These are phyloP conservation scores for Pelagia noctiluca DNA, from an alignment of 30 jellyfish, hydroid and myxozoan genomes.

Conservation along the genomic window DNA sequence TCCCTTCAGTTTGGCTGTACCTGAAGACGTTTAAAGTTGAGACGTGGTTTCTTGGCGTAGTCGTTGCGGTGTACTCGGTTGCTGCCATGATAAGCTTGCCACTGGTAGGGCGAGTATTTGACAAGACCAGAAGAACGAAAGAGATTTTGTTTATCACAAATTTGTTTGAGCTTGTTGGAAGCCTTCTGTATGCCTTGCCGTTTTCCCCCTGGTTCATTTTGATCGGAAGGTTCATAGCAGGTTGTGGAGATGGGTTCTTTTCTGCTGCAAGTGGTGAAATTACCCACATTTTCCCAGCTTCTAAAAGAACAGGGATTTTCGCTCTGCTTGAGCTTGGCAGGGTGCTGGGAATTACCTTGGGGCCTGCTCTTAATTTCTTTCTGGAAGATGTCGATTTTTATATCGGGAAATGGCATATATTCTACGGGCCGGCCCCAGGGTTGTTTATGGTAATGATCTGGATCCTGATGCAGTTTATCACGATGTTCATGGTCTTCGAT, in stretches of 20 bases:
- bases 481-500: constrained; percentile 76
- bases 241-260: constrained; percentile 97
- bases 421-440: constrained; percentile 96
- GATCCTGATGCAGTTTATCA: constrained; percentile 80
- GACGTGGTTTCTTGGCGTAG: constrained; percentile 94
- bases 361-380: constrained; percentile 92
- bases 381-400: constrained; percentile 77
- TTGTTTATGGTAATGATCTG: constrained; percentile 90
- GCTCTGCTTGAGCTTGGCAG: constrained; percentile 96
- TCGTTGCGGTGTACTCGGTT: constrained; percentile 83
- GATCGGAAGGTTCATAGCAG: constrained; percentile 88
- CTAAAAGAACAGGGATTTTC: constrained; percentile 81
- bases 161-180: constrained; percentile 89
- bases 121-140: constrained; percentile 85
- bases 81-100: constrained; percentile 96
- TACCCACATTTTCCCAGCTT: constrained; percentile 83
- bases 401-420: constrained; percentile 84
- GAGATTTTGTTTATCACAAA: constrained; percentile 78
- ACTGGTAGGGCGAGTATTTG: constrained; percentile 87
- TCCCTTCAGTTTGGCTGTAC: constrained; percentile 96
- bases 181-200: constrained; percentile 89
- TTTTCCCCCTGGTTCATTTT: constrained; percentile 79
- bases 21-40: constrained; percentile 78
- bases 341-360: constrained; percentile 93
- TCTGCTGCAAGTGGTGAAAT: constrained; percentile 98